phyloP scores from a whole-genome alignment of 1,140 invertebrate species.

The Drosophila equinoxialis region DNA sequence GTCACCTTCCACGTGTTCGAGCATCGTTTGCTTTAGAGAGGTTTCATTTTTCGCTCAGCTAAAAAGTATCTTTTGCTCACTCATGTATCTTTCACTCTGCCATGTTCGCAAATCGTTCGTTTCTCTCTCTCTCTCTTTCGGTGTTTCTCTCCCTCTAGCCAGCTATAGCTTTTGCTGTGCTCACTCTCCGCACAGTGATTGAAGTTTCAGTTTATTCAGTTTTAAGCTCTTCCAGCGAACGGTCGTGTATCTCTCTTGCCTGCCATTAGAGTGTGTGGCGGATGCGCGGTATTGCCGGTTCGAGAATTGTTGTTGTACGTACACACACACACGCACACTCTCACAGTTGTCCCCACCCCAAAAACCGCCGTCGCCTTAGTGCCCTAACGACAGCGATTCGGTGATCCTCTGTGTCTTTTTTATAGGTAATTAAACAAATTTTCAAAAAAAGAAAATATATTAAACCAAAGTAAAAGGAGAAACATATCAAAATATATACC shows the following conservation, averaged over 20 bases:
- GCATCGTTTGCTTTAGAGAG: conserved; percentile 9
- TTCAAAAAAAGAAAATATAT: not conserved
- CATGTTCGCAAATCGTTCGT: too few species aligned
- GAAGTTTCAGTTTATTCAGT: conserved; percentile 51
- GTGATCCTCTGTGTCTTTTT: conserved; percentile 16
- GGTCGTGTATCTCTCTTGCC: conserved; percentile 56
- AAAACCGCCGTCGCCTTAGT: not conserved
- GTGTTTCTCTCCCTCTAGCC: conserved; percentile 18
- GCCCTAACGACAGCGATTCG: conserved; percentile 1
- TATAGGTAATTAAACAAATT: conserved; percentile 22
- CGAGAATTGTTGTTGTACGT: conserved; percentile 17
- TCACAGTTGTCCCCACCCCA: not conserved
- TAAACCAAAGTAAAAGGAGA: not conserved
- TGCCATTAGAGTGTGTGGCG: conserved; percentile 1
- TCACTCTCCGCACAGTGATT: conserved; percentile 13
- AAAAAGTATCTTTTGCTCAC: too few species aligned
- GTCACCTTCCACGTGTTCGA: conserved; percentile 41
- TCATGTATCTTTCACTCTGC: too few species aligned
- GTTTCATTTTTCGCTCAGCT: not conserved
- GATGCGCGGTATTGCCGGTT: conserved; percentile 13
- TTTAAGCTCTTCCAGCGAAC: conserved; percentile 60
- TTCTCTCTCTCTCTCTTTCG: not conserved
- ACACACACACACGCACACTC: too few species aligned
- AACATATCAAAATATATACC: not conserved
- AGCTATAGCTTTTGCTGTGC: too few species aligned